Conservation (phyloP, 2,888 invertebrate species). For the Lithosia quadra region DNA sequence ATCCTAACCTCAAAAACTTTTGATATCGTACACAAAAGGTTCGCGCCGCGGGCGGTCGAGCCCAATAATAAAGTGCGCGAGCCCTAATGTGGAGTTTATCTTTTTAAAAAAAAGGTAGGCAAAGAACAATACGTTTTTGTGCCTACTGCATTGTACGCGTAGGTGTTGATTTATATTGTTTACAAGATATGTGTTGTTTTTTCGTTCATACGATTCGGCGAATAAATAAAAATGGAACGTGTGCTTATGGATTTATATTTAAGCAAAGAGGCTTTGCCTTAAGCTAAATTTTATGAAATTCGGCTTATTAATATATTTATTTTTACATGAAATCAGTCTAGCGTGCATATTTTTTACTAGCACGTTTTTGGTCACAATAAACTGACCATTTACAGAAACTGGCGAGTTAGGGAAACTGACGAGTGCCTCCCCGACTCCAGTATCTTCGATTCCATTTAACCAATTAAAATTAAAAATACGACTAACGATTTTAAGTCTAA, state of each 20-base stretch:
- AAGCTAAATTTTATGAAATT: background rate
- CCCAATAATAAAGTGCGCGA: conserved; percentile 48
- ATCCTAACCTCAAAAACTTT: conserved; percentile 12
- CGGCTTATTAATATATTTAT: background rate
- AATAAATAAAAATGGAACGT: conserved; percentile 12
- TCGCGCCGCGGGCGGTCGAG: conserved; percentile 42
- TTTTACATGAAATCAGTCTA: background rate
- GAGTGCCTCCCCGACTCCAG: too few species aligned
- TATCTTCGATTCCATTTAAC: too few species aligned
- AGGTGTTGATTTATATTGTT: conserved; percentile 64
- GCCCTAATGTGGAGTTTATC: conserved; percentile 58
- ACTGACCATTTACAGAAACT: too few species aligned
- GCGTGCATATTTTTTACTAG: too few species aligned
- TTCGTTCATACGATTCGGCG: conserved; percentile 8
- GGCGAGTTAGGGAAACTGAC: too few species aligned
- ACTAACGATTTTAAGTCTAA: too few species aligned
- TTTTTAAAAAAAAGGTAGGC: conserved; percentile 46
- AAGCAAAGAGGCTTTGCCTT: background rate
- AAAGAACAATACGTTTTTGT: conserved; percentile 57
- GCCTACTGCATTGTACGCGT: conserved; percentile 47
- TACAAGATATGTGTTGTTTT: conserved; percentile 18
- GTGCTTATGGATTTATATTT: background rate
- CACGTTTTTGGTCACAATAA: too few species aligned
- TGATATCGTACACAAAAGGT: conserved; percentile 31
- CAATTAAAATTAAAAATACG: too few species aligned